phyloP scores from a whole-genome alignment of 2,888 invertebrate species.

The Frankliniella fusca region DNA sequence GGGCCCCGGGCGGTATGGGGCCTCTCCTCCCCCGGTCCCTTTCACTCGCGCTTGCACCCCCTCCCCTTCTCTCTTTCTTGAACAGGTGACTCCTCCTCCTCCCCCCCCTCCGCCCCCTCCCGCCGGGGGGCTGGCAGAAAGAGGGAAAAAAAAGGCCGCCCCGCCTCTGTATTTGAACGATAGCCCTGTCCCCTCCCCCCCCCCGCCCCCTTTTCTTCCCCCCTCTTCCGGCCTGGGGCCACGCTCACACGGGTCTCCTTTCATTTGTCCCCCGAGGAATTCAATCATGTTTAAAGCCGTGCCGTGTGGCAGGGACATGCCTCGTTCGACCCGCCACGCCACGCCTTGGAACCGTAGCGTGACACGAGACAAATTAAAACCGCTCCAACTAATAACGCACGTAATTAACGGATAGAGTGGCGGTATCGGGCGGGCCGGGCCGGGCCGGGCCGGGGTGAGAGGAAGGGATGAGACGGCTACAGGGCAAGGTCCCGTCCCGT shows the following conservation, averaged over 20 bases:
- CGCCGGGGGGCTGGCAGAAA: neutral
- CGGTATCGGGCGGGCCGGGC: no score
- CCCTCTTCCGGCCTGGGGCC: neutral
- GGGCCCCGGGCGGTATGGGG: no score
- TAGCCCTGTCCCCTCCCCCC: neutral
- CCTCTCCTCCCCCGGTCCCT: no score
- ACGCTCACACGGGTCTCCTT: neutral
- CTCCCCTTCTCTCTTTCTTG: no score
- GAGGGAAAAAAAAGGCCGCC: no score
- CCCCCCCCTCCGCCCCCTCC: no score
- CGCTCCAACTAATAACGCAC: conserved; percentile 9
- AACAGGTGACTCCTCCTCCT: no score
- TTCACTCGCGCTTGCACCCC: no score
- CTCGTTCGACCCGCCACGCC: neutral
- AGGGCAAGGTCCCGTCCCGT: no score
- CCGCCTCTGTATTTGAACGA: neutral
- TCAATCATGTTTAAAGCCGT: conserved; percentile 6
- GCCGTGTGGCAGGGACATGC: neutral
- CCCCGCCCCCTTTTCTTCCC: neutral
- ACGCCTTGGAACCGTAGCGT: neutral
- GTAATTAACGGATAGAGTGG: neutral
- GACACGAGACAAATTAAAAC: neutral
- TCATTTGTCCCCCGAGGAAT: conserved; percentile 16
- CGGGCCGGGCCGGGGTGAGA: no score
- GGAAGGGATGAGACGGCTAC: no score